Conservation (phyloP, 2,797 vertebrate species). For the Anguilla obscura region DNA sequence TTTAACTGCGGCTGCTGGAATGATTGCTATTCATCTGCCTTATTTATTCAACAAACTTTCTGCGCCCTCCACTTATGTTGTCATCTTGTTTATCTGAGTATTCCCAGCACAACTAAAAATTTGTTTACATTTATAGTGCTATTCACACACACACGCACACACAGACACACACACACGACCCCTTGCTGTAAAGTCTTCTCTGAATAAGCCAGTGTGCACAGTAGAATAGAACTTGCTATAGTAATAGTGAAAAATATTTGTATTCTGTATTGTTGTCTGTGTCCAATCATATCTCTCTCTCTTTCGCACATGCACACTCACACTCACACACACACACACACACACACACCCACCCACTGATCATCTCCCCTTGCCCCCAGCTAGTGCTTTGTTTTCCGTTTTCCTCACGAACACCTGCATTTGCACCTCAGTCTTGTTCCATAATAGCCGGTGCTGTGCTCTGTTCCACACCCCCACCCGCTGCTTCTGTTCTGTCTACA, state of each 20-base stretch:
- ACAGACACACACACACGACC: neutral
- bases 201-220: neutral
- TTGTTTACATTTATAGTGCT: neutral
- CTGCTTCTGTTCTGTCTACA: neutral
- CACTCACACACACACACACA: neutral
- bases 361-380: neutral
- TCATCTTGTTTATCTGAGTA: conserved; percentile 15
- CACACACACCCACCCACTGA: neutral
- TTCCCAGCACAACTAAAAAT: neutral
- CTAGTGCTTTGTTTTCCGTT: neutral
- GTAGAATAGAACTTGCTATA: neutral
- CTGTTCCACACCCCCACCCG: neutral
- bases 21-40: neutral
- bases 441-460: neutral
- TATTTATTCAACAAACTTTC: conserved; percentile 22
- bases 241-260: neutral
- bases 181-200: neutral
- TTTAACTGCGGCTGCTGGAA: neutral
- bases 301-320: neutral
- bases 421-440: neutral
- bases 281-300: neutral
- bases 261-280: no score
- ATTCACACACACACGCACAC: neutral
- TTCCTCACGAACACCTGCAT: neutral
- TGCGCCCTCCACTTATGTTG: conserved; percentile 17